Conservation (phyloP, 2,797 vertebrate genomes). For the Premnoplex brunnescens region DNA sequence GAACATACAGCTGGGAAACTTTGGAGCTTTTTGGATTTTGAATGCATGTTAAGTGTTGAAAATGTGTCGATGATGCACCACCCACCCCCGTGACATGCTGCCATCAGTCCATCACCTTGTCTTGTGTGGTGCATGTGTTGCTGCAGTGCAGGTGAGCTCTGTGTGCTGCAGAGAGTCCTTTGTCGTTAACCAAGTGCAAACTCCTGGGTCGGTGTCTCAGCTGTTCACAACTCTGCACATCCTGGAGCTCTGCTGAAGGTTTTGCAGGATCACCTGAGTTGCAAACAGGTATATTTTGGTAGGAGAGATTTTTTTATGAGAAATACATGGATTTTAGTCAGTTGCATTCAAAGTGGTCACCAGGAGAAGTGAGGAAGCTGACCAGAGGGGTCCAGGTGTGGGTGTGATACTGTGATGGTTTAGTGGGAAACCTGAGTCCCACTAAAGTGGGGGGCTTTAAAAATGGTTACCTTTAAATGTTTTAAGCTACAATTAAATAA, state of each 20-base stretch:
- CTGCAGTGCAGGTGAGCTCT: neutral
- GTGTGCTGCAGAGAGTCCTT: neutral
- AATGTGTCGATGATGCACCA: neutral
- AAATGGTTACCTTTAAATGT: neutral
- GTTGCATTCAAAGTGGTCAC: neutral
- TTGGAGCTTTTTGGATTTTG: neutral
- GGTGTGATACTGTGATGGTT: neutral
- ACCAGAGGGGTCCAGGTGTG: neutral
- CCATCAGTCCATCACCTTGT: neutral
- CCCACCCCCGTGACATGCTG: neutral
- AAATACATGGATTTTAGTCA: fast-evolving
- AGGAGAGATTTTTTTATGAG: neutral
- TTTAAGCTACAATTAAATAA: neutral
- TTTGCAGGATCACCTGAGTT: neutral
- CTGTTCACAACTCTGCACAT: neutral
- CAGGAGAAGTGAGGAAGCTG: fast-evolving
- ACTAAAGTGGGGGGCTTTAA: fast-evolving
- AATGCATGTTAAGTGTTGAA: neutral
- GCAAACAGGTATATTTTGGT: neutral
- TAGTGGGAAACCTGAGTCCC: neutral
- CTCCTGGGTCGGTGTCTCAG: fast-evolving
- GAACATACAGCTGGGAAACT: neutral
- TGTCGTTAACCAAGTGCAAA: fast-evolving
- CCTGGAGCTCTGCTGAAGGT: neutral
- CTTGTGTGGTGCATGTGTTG: neutral